Percentiles rank a stretch among this genome's conserved stretches.
phyloP scores from a whole-genome alignment of 2,888 invertebrate species.

The Cryptocephalus primarius region DNA sequence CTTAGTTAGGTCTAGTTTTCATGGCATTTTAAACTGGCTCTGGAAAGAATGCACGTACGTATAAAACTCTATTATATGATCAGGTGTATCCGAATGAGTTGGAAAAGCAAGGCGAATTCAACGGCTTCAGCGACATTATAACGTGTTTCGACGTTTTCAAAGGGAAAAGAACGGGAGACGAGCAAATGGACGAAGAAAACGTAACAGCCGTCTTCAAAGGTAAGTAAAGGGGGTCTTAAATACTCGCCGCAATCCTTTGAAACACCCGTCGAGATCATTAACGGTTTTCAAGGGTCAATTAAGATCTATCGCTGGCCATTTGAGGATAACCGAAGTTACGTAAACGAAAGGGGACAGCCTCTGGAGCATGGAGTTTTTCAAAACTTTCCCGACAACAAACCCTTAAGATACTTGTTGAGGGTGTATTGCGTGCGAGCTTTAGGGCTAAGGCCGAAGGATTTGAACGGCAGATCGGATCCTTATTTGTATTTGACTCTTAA shows the following conservation, averaged over 20 bases:
- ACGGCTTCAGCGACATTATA: constrained; percentile 56
- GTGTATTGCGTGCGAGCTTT: constrained; percentile 67
- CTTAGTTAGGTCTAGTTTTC: too few relatives aligned
- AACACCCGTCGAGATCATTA: neutral
- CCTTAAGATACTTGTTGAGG: constrained; percentile 54
- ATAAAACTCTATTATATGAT: neutral
- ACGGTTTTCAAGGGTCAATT: constrained; percentile 13
- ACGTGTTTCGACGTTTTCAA: constrained; percentile 51
- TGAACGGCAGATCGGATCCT: constrained; percentile 63
- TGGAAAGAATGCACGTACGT: too few relatives aligned
- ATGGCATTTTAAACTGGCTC: too few relatives aligned
- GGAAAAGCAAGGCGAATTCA: constrained; percentile 55
- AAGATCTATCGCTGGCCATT: constrained; percentile 60
- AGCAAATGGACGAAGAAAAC: constrained; percentile 38
- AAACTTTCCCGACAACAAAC: constrained; percentile 50
- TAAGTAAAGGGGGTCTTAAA: neutral
- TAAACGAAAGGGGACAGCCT: constrained; percentile 43
- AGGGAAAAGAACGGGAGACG: constrained; percentile 42
- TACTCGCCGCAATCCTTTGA: neutral
- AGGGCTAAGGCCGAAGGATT: constrained; percentile 60
- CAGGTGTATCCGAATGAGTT: constrained; percentile 51
- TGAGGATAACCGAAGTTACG: constrained; percentile 27
- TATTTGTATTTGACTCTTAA: constrained; percentile 64
- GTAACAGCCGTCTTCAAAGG: constrained; percentile 29
- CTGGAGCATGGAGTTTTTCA: constrained; percentile 48